Evolutionary conservation across 2,113 vertebrate species (phyloP), one percentile per base, ranked within the genome.

Genomic region (Hippopotamus amphibius): DNA sequence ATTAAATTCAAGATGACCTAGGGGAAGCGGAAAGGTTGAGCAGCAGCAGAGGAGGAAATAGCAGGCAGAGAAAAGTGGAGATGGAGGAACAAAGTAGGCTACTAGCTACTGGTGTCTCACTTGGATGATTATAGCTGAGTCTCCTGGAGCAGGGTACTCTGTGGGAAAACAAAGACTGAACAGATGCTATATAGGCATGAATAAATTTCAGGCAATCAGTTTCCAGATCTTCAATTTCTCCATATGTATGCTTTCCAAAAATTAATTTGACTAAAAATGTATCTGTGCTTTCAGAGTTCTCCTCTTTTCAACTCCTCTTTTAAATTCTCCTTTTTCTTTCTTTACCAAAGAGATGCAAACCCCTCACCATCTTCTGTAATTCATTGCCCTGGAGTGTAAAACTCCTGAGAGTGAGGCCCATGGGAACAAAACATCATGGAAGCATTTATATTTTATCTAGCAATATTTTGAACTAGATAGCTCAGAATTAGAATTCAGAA

Each of bases 191-290:
- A 55, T 3, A 59, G 24, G 21, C 37, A 59, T 71, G 66, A n/a
- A 63, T 77, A 90, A 16, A 74, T 80, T 93, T 85, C 89, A 84
- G 61, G 68, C 46, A 66, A 65, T 71, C 11, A 0, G 22, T 59
- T 93, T 71, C 55, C 33, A 83, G 76, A 59, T 93, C 33, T 24
- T 53, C 33, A 50, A 59, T 83, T 90, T 83, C 57, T 76, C 11
- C 37, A 81, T 76, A 69, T 86, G n/a, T 4, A 63, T 22, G 28
- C 80, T 93, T 90, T 66, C n/a, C 55, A 87, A 93, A 95, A 87
- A 37, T 13, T 77, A 19, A 83, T 46, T 87, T 89, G 80, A 48
- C 24, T 87, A 71, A 59, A 16, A 76, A 59, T 37, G 5, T 12
- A 80, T 37, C 30, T 65, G 26, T 81, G 57, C 77, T 90, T 95